Conservation (phyloP, 2,888 invertebrate genomes). For the Eucera pruinosa region DNA sequence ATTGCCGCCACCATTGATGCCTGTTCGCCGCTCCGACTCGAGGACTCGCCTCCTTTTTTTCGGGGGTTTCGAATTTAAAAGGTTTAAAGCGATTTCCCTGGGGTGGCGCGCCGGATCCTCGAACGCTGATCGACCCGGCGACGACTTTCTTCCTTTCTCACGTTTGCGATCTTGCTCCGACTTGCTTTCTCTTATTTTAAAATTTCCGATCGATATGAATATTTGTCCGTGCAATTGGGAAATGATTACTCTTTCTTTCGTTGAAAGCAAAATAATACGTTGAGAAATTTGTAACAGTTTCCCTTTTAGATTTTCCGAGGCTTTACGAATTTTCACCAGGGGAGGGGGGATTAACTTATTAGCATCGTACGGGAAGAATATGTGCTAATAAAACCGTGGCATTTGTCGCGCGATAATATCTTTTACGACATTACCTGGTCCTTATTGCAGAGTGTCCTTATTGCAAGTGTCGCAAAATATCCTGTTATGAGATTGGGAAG, state of each 20-base stretch:
- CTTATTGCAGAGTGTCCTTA: conserved; percentile 30
- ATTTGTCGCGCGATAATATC: conserved; percentile 60
- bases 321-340: no score
- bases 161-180: conserved; percentile 20
- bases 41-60: conserved; percentile 64
- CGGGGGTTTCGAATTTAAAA: conserved; percentile 81
- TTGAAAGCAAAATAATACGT: no score
- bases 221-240: not conserved
- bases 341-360: not conserved
- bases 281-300: no score
- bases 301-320: no score
- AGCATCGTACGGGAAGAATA: conserved; percentile 7
- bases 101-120: conserved; percentile 77
- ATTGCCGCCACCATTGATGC: conserved; percentile 22
- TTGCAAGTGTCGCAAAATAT: conserved; percentile 36
- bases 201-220: not conserved
- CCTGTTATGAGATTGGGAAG: conserved; percentile 52
- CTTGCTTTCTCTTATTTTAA: conserved; percentile 11
- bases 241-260: not conserved
- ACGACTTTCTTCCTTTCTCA: conserved; percentile 37
- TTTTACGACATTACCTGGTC: conserved; percentile 63
- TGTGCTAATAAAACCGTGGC: conserved; percentile 41
- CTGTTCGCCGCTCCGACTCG: conserved; percentile 57
- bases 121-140: conserved; percentile 71
- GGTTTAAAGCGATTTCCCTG: conserved; percentile 84